phyloP scores from a whole-genome alignment of 2,797 vertebrate genomes.

The Tokudaia tokunoshimensis region DNA sequence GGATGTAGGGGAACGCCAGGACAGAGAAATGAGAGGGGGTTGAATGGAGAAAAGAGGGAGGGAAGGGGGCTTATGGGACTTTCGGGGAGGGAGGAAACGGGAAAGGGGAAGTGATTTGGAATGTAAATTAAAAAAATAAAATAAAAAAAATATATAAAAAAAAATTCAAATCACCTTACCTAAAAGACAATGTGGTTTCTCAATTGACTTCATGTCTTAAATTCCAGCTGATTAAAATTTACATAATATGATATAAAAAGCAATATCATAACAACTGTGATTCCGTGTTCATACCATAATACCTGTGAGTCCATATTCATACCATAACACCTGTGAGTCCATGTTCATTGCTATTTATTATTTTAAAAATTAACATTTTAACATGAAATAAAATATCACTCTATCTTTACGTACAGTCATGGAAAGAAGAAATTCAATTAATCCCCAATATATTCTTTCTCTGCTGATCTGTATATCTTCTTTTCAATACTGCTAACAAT shows the following conservation, averaged over 20 bases:
- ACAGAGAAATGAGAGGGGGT: too few species aligned
- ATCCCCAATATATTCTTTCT: constrained; percentile 1
- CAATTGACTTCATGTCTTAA: constrained; percentile 46
- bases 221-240: constrained; percentile 40
- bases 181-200: constrained; percentile 29
- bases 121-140: too few species aligned
- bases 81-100: too few species aligned
- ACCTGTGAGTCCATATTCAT: background rate
- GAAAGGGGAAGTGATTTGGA: too few species aligned
- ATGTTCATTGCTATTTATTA: constrained; percentile 40
- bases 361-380: constrained; percentile 20
- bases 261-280: background rate
- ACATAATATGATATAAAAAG: background rate
- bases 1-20: too few species aligned
- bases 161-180: constrained; percentile 46
- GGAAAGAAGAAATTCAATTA: constrained; percentile 64
- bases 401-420: constrained; percentile 7
- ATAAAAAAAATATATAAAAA: too few species aligned
- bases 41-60: too few species aligned
- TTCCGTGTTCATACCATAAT: background rate
- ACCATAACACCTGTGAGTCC: background rate
- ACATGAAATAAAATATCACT: constrained; percentile 42
- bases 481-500: constrained; percentile 48
- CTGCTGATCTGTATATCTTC: background rate
- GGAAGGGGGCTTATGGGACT: too few species aligned